phyloP scores from a whole-genome alignment of 2,113 vertebrate genomes.

The Oryzias javanicus region DNA sequence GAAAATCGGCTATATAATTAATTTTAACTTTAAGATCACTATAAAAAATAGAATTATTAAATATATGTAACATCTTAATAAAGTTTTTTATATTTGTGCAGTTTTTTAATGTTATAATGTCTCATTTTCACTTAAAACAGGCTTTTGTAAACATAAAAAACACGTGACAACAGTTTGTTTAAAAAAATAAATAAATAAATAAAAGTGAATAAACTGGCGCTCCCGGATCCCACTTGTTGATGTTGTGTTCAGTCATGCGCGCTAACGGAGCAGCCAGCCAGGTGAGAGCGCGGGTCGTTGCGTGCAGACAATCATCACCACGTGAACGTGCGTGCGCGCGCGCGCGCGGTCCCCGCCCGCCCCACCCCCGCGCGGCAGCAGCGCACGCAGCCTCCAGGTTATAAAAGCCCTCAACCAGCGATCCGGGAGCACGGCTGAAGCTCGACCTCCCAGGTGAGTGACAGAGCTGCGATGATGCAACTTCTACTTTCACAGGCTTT shows the following conservation, averaged over 20 bases:
- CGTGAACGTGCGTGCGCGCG: conserved; percentile 23
- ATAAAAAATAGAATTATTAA: too few relatives aligned
- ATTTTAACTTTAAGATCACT: too few relatives aligned
- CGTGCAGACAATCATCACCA: conserved; percentile 50
- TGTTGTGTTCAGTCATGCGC: conserved; percentile 16
- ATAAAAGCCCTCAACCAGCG: conserved; percentile 63
- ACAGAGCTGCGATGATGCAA: neutral
- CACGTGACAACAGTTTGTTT: too few relatives aligned
- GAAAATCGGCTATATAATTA: too few relatives aligned
- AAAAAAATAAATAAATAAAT: too few relatives aligned
- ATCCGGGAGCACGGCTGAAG: conserved; percentile 41
- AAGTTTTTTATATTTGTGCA: too few relatives aligned
- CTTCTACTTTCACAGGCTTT: neutral
- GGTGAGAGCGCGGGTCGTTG: conserved; percentile 46
- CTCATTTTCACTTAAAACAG: too few relatives aligned
- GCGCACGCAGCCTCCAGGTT: conserved; percentile 32
- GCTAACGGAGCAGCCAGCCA: conserved; percentile 25
- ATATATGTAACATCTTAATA: too few relatives aligned
- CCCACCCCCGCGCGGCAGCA: neutral
- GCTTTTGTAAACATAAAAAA: too few relatives aligned
- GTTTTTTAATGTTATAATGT: too few relatives aligned
- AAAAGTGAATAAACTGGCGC: too few relatives aligned
- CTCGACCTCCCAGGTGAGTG: conserved; percentile 70
- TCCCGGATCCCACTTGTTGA: too few relatives aligned
- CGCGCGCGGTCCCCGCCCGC: neutral